Base-by-base conservation (phyloP, 2,113 vertebrate genomes). In the Pleuronectes platessa region DNA sequence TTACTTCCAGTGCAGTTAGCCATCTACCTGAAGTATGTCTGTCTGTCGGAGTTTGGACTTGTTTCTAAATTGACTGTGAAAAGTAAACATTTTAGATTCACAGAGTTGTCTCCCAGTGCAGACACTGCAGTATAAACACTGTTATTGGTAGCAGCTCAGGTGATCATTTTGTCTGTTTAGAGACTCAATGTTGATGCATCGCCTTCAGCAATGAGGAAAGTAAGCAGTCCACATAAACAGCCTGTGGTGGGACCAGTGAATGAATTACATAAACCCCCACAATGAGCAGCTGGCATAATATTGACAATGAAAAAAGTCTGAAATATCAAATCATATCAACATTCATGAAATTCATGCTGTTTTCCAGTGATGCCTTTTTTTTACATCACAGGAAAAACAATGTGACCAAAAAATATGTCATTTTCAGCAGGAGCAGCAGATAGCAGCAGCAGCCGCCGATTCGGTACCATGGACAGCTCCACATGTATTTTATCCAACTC, bases 391-490 rank as follows among this genome's bases (percentile, higher is more conserved):
- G 64, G 11, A 69, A 72, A 31, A 23, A 21, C 18, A 65, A 78
- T 70, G 20, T 67, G 35, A 51, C 24, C 4, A 54, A 59, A 12
- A 71, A 26, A 54, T 45, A 21, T 61, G 63, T 2, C 1, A 53
- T 47, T 71, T 66, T 45, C 24, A 63, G 37, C 62, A 68, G 68
- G 42, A 21, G 78, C 31, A 37, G 18, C 17, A 68, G 68, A 24
- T 42, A 21, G 78, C 31, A 37, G 18, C 26, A 60, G 58, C 58
- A 18, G 58, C 31, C 14, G 20, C 21, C 20, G 40, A 10, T 77
- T 85, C 69, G 78, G 80, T 40, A 78, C 66, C 69, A 9, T 0
- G 26, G 69, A 83, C 65, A 79, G 82, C 63, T 74, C 62, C 18
- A 20, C 20, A 5, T 51, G 21, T 61, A 58, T 59, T 53, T 67